Percentiles rank a stretch among this genome's conserved stretches.
Conservation (phyloP, 23 tunicate genomes). For the Oikopleura vanhoeffeni region DNA sequence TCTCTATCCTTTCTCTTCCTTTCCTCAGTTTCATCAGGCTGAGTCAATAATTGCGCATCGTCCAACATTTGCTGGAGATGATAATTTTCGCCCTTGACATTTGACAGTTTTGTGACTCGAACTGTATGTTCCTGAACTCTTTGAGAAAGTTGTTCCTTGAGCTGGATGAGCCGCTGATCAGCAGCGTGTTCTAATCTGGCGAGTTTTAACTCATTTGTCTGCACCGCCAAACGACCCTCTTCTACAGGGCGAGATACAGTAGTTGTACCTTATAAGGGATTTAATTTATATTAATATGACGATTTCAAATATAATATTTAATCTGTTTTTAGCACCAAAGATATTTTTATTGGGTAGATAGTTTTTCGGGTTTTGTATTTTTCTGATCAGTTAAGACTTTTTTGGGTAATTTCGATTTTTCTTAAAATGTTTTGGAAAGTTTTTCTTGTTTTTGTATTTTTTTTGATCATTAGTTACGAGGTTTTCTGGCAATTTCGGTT, state of each 20-base stretch:
- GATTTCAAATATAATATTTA: no score
- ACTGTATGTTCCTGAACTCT: neutral
- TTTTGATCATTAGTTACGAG: no score
- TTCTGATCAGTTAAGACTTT: no score
- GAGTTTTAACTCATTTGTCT: neutral
- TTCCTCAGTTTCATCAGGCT: conserved; percentile 23
- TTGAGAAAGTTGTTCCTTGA: neutral
- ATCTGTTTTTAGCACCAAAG: no score
- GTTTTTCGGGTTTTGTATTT: no score
- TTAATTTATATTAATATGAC: no score
- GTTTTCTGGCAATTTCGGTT: no score
- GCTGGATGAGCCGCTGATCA: neutral
- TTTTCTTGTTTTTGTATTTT: no score
- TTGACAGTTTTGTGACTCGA: neutral
- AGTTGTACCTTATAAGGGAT: no score
- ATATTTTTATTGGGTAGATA: no score
- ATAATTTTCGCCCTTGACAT: neutral
- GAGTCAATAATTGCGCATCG: conserved; percentile 10
- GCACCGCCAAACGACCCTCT: neutral
- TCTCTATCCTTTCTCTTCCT: neutral
- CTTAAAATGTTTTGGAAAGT: no score
- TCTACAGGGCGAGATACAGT: neutral
- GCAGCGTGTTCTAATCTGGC: neutral
- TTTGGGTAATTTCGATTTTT: no score
- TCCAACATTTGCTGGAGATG: neutral